A percentile compares a stretch with the other conserved stretches of the same genome.
Evolutionary conservation across 1,140 invertebrate genomes (phyloP).

Genomic region (Brachionus sp.): DNA sequence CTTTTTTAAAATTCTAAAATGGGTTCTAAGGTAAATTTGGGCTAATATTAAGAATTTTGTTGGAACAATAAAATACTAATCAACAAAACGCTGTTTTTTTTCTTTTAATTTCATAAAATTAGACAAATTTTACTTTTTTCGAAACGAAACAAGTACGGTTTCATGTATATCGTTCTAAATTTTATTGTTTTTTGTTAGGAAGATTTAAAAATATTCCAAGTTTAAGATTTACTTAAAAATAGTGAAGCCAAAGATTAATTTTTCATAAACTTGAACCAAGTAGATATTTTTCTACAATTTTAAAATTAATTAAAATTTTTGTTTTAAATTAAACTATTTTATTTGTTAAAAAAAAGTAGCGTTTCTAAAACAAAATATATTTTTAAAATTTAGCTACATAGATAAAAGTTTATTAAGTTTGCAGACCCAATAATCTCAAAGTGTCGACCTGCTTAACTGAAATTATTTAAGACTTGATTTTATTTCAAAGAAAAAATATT

Average conservation of each 20-base stretch:
- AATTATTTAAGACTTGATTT: too few species aligned
- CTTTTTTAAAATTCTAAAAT: neutral
- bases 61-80: constrained; percentile 36
- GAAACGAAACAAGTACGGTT: neutral
- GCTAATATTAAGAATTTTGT: neutral
- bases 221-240: neutral
- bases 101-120: neutral
- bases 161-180: neutral
- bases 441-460: neutral
- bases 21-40: neutral
- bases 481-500: neutral
- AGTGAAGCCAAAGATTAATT: neutral
- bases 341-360: neutral
- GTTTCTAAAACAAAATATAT: neutral
- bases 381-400: too few species aligned
- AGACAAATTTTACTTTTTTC: constrained; percentile 22
- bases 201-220: neutral
- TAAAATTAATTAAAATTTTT: constrained; percentile 6
- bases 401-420: neutral
- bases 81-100: constrained; percentile 15
- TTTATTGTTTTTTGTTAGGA: neutral
- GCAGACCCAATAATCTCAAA: neutral
- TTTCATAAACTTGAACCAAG: neutral
- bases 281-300: neutral
- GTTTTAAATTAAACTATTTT: neutral